phyloP scores from a whole-genome alignment of 64 coral and sea anemone genomes.

The Dendronephthya gigantea region DNA sequence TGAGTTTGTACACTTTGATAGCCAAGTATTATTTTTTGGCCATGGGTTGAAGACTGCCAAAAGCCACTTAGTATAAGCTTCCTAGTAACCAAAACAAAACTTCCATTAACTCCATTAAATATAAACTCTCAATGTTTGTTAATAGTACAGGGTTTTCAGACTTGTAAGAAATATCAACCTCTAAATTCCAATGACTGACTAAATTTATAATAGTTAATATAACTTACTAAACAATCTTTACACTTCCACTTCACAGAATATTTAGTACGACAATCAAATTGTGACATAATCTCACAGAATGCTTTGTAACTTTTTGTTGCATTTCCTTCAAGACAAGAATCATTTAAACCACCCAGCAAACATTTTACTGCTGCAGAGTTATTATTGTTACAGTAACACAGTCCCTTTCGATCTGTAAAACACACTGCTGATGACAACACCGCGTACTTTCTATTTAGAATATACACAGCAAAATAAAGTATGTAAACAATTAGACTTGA shows the following conservation, averaged over 20 bases:
- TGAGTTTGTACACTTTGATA: not conserved
- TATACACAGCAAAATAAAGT: not conserved
- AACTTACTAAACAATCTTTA: conserved; percentile 13
- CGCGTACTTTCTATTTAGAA: not conserved
- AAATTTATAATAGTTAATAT: not conserved
- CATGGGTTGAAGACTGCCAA: not conserved
- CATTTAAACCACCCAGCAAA: not conserved
- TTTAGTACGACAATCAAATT: not conserved
- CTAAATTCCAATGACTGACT: not conserved
- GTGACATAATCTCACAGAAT: conserved; percentile 3
- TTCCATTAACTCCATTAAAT: no score
- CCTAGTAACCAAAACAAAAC: not conserved
- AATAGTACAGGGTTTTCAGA: no score
- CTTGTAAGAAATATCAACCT: no score
- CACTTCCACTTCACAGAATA: conserved; percentile 9
- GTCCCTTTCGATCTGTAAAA: not conserved
- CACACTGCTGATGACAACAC: not conserved
- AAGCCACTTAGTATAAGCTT: not conserved
- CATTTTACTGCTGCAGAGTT: not conserved
- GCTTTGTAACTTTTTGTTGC: not conserved
- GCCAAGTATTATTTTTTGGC: no score
- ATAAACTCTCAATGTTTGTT: no score
- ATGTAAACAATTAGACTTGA: not conserved
- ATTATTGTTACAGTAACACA: not conserved
- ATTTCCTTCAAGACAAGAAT: not conserved